phyloP scores from a whole-genome alignment of 2,888 invertebrate species.

The Apotomis betuletana region DNA sequence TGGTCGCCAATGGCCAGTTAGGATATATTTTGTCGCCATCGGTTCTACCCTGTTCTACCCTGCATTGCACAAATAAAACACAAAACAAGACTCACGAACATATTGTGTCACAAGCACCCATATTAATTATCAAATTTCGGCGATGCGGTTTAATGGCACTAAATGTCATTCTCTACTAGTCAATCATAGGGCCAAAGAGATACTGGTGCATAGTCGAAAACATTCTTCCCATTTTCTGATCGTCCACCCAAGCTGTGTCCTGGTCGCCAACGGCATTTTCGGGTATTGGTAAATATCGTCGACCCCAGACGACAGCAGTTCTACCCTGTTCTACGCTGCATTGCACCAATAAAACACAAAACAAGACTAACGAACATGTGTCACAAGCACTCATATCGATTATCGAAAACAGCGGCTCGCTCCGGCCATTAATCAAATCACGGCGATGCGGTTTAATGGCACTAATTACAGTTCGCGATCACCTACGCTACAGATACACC shows the following conservation, averaged over 20 bases:
- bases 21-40: too few relatives aligned
- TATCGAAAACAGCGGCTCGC: constrained; percentile 59
- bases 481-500: constrained; percentile 53
- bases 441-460: constrained; percentile 75
- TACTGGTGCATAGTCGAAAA: too few relatives aligned
- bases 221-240: too few relatives aligned
- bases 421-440: constrained; percentile 75
- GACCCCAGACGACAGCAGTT: too few relatives aligned
- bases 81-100: constrained; percentile 13
- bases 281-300: too few relatives aligned
- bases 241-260: too few relatives aligned
- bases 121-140: constrained; percentile 75
- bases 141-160: constrained; percentile 77
- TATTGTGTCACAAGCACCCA: constrained; percentile 33
- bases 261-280: too few relatives aligned
- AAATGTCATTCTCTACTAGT: constrained; percentile 49
- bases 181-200: too few relatives aligned
- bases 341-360: background rate
- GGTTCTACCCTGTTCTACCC: too few relatives aligned
- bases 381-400: constrained; percentile 52
- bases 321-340: too few relatives aligned
- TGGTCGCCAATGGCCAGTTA: too few relatives aligned
- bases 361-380: constrained; percentile 17
- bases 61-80: background rate
- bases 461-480: constrained; percentile 78